Base-by-base conservation (phyloP, 2,797 vertebrate genomes). In the Acanthis flammea region DNA sequence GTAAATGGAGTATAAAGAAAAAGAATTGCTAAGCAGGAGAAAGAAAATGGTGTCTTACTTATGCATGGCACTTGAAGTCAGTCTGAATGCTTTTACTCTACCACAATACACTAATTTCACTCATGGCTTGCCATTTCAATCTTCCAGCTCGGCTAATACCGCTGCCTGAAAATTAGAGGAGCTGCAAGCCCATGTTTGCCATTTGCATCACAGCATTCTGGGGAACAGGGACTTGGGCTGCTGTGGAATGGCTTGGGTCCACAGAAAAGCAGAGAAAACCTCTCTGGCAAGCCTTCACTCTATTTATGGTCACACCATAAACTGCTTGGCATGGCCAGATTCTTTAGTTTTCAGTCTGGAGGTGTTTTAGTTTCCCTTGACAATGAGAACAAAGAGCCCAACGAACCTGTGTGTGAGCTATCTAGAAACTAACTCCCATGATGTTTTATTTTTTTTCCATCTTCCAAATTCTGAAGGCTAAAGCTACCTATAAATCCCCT, bases 101-200 rank as follows among this genome's bases (percentile, higher is more conserved):
- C 27, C 15, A 30, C 35, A 71, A 25, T 37, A 50, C 42, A 66
- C 60, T 86, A 57, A 90, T 95, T 95, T 92, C 74, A 82, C 92
- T 90, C 86, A 45, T 39, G 73, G 73, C n/a, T 92, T 95, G 73
- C 86, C 33, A 21, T 80, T 96, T 91, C 79, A 73, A 30, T 78
- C 85, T 81, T 73, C 33, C 39, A 86, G 54, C 68, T 66, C 0
- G 0, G 51, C 27, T 88, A 78, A 73, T 81, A 68, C 0, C 0
- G 1, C 53, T 83, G 54, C 33, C 65, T 83, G 61, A 85, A 91
- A 92, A 91, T 61, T 44, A 68, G 53, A 33, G 11, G 31, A 80
- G 41, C 75, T 81, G 67, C 61, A 72, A 91, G 54, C n/a, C 55
- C 33, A 0, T 50, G 39, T 53, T 58, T 86, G 18, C 39, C 13